Conservation (phyloP, 2,888 invertebrate species). For the Lithophane ornitopus region DNA sequence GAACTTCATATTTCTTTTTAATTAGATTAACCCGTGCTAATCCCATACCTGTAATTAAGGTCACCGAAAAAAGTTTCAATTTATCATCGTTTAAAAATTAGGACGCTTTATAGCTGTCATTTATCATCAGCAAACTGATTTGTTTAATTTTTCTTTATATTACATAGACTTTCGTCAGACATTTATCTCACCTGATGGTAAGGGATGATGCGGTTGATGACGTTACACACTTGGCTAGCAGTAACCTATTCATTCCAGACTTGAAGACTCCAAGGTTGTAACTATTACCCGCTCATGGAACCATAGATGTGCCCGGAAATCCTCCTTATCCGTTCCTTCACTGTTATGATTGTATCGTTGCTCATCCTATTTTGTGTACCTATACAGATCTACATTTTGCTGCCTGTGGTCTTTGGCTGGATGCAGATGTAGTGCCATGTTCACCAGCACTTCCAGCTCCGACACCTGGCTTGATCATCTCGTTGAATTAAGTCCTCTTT, state of each 20-base stretch:
- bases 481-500: neutral
- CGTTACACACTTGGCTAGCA: neutral
- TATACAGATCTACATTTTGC: neutral
- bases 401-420: neutral
- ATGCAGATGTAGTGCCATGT: neutral
- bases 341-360: neutral
- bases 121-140: slow-evolving; percentile 42
- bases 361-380: neutral
- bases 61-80: slow-evolving; percentile 44
- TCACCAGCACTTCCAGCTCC: neutral
- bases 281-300: neutral
- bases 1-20: slow-evolving; percentile 12
- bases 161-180: neutral
- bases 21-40: slow-evolving; percentile 27
- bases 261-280: neutral
- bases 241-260: neutral
- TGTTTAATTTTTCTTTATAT: slow-evolving; percentile 25
- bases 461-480: neutral
- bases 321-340: neutral
- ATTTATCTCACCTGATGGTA: neutral
- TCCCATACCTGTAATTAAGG: slow-evolving; percentile 52
- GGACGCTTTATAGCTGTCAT: slow-evolving; percentile 32
- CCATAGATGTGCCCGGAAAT: neutral
- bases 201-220: neutral
- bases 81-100: slow-evolving; percentile 51